Conservation (phyloP, 1,140 invertebrate genomes). For the Bradynema listronoti region DNA sequence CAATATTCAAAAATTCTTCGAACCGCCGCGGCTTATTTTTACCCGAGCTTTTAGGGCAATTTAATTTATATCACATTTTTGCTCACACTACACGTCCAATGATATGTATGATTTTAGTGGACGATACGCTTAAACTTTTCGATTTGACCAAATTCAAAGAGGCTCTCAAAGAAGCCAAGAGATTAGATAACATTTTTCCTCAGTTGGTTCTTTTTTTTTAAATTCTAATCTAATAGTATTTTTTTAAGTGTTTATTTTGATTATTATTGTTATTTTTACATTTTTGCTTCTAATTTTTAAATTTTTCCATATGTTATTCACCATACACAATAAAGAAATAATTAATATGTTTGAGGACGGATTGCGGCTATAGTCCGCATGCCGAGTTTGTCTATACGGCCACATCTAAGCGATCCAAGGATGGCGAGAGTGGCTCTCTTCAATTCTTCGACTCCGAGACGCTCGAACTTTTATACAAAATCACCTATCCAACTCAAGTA, state of each 20-base stretch:
- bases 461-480: slow-evolving; percentile 67
- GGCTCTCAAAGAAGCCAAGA: slow-evolving; percentile 67
- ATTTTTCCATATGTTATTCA: no score
- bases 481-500: slow-evolving; percentile 68
- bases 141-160: slow-evolving; percentile 77
- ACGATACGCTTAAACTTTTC: slow-evolving; percentile 91
- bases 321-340: no score
- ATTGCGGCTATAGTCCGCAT: slow-evolving; percentile 87
- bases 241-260: slow-evolving; percentile 3
- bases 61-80: no score
- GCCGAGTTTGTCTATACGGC: slow-evolving; percentile 82
- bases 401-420: slow-evolving; percentile 67
- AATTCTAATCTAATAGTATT: slow-evolving; percentile 4
- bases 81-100: not conserved
- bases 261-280: not conserved
- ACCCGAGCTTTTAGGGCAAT: no score
- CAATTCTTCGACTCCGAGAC: slow-evolving; percentile 75
- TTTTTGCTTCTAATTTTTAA: not conserved
- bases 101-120: slow-evolving; percentile 60
- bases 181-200: slow-evolving; percentile 74
- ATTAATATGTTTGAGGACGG: slow-evolving; percentile 69
- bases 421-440: slow-evolving; percentile 68
- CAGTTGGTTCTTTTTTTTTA: slow-evolving; percentile 62
- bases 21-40: no score
- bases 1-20: no score